These are phyloP conservation scores for Loriculus beryllinus DNA, from an alignment of 2,797 vertebrate species.

Conservation along the genomic window DNA sequence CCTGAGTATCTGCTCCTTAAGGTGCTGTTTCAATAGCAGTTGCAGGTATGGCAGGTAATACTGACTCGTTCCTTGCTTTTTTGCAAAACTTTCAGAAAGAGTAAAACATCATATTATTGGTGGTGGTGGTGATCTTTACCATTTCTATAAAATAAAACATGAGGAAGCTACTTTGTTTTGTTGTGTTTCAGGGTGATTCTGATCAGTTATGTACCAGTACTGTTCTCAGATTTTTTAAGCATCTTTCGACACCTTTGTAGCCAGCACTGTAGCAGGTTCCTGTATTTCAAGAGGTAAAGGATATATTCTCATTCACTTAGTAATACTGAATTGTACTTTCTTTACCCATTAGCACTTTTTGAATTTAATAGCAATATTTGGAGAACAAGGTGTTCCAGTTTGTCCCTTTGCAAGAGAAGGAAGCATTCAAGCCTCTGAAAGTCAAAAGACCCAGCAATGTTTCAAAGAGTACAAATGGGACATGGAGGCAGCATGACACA, in stretches of 20 bases:
- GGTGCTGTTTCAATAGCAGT: not conserved
- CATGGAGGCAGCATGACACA: not conserved
- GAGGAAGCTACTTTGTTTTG: not conserved
- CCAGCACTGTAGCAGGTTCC: not conserved
- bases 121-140: not conserved
- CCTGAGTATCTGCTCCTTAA: not conserved
- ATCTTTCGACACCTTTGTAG: not conserved
- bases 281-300: not conserved
- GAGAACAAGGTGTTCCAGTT: not conserved
- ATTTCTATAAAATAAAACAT: not conserved
- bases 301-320: not conserved
- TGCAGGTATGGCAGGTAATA: not conserved
- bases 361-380: not conserved
- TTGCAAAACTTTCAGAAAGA: not conserved
- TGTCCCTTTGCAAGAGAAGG: not conserved
- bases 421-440: not conserved
- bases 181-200: not conserved
- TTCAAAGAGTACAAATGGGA: not conserved
- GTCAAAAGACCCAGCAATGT: not conserved
- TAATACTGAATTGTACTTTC: not conserved
- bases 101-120: not conserved
- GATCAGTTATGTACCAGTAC: not conserved
- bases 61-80: not conserved
- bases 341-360: not conserved
- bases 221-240: not conserved